These are phyloP conservation scores for Zalophus californianus DNA, from an alignment of 2,797 vertebrate species.

Conservation along the genomic window DNA sequence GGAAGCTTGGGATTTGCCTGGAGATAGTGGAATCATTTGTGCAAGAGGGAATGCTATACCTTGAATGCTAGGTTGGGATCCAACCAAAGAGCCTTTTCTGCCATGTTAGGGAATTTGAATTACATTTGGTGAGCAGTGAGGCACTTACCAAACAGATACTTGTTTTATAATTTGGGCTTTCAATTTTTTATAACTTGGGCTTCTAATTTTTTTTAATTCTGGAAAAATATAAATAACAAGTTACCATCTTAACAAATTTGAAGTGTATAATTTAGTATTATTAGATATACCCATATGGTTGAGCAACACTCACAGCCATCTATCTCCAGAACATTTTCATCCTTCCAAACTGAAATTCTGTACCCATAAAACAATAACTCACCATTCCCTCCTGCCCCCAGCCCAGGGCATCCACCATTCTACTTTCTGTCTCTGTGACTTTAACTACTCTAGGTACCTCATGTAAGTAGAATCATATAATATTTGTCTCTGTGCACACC, in stretches of 20 bases:
- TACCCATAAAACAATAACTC: not conserved
- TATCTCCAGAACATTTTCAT: not conserved
- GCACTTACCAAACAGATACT: not conserved
- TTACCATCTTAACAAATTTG: not conserved
- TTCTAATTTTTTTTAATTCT: not conserved
- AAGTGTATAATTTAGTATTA: not conserved
- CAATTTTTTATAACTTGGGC: not conserved
- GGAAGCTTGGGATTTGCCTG: not conserved
- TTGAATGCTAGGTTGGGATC: not conserved
- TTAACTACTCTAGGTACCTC: not conserved
- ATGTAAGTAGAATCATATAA: not conserved
- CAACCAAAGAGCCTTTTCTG: not conserved
- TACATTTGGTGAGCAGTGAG: not conserved
- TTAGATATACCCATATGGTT: not conserved
- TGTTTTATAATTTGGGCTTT: not conserved
- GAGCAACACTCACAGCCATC: not conserved
- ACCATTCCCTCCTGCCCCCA: not conserved
- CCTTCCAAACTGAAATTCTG: not conserved
- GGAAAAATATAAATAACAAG: not conserved
- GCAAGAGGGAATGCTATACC: not conserved
- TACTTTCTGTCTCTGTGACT: not conserved
- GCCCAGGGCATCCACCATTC: not conserved
- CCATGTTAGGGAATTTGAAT: not conserved
- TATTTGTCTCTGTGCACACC: not conserved
- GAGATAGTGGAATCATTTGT: not conserved